Base-by-base conservation (phyloP, 2,888 invertebrate species). In the Pandemis cinnamomeana region DNA sequence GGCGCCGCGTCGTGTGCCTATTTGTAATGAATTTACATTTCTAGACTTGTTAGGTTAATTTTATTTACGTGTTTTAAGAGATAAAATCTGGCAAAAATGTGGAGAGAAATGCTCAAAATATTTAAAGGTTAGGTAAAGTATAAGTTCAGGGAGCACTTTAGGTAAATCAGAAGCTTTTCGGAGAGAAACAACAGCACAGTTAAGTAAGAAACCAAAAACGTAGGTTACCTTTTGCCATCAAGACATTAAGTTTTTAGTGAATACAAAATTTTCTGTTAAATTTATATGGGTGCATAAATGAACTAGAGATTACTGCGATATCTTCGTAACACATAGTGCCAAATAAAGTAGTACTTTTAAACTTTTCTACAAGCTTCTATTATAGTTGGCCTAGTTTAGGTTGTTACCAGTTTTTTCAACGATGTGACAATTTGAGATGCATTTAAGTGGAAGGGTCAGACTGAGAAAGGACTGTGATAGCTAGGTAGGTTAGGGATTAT, bases 381-480 rank as follows among this genome's bases (percentile, higher is more conserved):
- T 85, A 87, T 89, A 90, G 87, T 88, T 89, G 89, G 89, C 87
- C 86, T 92, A 92, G 89, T 87, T 89, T 91, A 92, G 89, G 87
- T 91, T 92, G 93, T 93, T 93, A 93, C 93, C 93, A 93, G 91
- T 89, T 89, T 86, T 87, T 88, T 89, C 89, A 86, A 87, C 86
- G 87, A 91, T 86, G 88, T 87, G 89, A 90, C 89, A 90, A 88
- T 88, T 86, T 86, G 91, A 88, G 87, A 91, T 90, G 92, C 93
- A 92, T 93, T 93, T 92, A 92, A 84, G 80, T 81, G 93, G 91
- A 93, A 89, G 92, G 93, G 91, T 92, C 93, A 91, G 94, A 94
- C 94, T 94, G 94, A 94, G 91, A 91, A 90, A 90, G 94, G 93
- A 94, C 94, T 94, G 94, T 94, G 94, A 94, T 94, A 94, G 92